These are phyloP conservation scores for Proteles cristata DNA, from an alignment of 2,113 vertebrate genomes.

Conservation along the genomic window DNA sequence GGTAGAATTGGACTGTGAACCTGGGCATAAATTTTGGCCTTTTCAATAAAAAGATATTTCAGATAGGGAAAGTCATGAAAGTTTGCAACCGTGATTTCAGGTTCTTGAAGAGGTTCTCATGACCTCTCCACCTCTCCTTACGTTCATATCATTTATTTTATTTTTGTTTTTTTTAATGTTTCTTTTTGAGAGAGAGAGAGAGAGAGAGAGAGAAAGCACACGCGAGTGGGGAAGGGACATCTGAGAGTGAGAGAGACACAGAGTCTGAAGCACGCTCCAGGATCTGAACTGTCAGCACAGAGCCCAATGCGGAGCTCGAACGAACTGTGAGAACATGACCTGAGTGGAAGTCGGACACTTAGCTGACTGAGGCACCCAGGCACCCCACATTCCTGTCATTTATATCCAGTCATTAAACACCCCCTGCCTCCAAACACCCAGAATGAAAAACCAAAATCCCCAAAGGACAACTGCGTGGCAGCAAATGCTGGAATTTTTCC, in stretches of 20 bases:
- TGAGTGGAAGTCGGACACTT: too few relatives aligned
- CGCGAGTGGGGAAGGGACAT: too few relatives aligned
- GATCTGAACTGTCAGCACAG: too few relatives aligned
- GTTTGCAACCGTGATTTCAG: not conserved
- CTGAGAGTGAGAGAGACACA: too few relatives aligned
- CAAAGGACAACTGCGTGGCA: not conserved
- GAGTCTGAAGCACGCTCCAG: too few relatives aligned
- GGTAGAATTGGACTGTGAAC: not conserved
- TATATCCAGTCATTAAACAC: not conserved
- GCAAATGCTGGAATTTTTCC: not conserved
- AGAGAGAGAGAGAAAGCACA: too few relatives aligned
- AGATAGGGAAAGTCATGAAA: not conserved
- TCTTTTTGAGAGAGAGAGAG: too few relatives aligned
- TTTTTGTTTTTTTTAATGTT: too few relatives aligned
- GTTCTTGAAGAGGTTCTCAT: not conserved
- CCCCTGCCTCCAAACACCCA: too few relatives aligned
- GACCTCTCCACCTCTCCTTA: not conserved
- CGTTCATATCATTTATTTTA: not conserved
- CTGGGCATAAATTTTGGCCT: not conserved
- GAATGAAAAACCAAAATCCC: not conserved
- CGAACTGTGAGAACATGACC: too few relatives aligned
- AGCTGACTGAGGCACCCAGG: too few relatives aligned
- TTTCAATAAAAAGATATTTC: constrained; percentile 7
- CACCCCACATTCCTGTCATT: not conserved
- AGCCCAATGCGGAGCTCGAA: too few relatives aligned